phyloP scores from a whole-genome alignment of 2,888 invertebrate species.

The Spilosoma lubricipeda region DNA sequence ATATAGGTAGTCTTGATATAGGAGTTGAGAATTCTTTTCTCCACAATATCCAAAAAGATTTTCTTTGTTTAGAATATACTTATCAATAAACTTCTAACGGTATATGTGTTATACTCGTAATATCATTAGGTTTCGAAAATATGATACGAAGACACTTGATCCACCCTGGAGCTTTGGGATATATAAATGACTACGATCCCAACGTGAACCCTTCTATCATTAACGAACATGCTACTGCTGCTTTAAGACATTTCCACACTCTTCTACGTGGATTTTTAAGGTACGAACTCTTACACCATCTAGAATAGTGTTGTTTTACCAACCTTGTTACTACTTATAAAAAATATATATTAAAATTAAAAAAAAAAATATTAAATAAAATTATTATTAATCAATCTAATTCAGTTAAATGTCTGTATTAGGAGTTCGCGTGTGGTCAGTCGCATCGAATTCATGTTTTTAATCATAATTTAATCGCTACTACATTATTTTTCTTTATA shows the following conservation, averaged over 20 bases:
- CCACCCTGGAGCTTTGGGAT: constrained; percentile 79
- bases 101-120: not conserved
- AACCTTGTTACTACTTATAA: no score
- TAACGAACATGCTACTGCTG: constrained; percentile 90
- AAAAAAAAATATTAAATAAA: no score
- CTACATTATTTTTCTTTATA: not conserved
- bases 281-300: constrained; percentile 76
- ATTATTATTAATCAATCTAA: not conserved
- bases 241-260: constrained; percentile 91
- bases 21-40: no score
- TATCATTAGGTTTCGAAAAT: constrained; percentile 82
- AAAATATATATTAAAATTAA: no score
- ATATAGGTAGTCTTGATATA: no score
- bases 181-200: constrained; percentile 89
- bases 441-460: not conserved
- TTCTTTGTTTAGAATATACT: not conserved
- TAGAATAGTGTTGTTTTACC: not conserved
- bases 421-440: not conserved
- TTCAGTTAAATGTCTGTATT: not conserved
- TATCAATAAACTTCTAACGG: not conserved
- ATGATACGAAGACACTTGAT: constrained; percentile 88
- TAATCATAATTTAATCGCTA: not conserved
- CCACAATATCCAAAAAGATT: not conserved
- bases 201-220: constrained; percentile 88
- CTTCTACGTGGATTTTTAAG: constrained; percentile 89